These are phyloP conservation scores for Xiphophorus hellerii DNA, from an alignment of 2,113 vertebrate genomes.

Conservation along the genomic window DNA sequence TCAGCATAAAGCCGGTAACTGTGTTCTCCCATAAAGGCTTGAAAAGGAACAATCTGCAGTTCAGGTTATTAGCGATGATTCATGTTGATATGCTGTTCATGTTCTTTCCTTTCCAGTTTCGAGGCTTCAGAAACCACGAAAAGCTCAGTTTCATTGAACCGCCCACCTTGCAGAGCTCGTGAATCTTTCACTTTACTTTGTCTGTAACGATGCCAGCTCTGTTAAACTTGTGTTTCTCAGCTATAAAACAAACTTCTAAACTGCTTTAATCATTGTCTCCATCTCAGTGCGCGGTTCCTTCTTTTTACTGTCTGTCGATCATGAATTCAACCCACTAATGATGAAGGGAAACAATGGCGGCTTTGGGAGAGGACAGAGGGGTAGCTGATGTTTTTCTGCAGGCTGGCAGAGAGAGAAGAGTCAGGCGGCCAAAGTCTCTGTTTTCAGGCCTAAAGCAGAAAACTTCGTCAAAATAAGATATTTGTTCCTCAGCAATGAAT, in stretches of 20 bases:
- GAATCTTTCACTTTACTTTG: background rate
- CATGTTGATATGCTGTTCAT: conserved; percentile 2
- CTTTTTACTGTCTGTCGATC: conserved; percentile 20
- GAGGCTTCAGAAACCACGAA: background rate
- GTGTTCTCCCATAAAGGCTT: conserved; percentile 31
- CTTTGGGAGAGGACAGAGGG: conserved; percentile 19
- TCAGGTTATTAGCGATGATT: conserved; percentile 34
- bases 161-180: background rate
- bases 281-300: background rate
- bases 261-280: conserved; percentile 6
- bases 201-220: conserved; percentile 4
- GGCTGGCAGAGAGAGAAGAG: conserved; percentile 4
- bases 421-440: conserved; percentile 26
- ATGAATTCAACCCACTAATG: conserved; percentile 22
- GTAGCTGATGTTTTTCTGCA: conserved; percentile 39
- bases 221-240: background rate
- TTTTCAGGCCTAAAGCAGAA: conserved; percentile 23
- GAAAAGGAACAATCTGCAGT: conserved; percentile 39
- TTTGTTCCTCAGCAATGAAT: conserved; percentile 39
- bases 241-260: conserved; percentile 16
- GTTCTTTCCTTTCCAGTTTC: conserved; percentile 24
- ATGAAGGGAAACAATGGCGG: conserved; percentile 40
- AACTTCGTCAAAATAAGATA: conserved; percentile 45
- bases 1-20: conserved; percentile 7
- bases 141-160: conserved; percentile 9